Conservation (phyloP, 2,797 vertebrate species). For the Heteromormyrus szaboi region DNA sequence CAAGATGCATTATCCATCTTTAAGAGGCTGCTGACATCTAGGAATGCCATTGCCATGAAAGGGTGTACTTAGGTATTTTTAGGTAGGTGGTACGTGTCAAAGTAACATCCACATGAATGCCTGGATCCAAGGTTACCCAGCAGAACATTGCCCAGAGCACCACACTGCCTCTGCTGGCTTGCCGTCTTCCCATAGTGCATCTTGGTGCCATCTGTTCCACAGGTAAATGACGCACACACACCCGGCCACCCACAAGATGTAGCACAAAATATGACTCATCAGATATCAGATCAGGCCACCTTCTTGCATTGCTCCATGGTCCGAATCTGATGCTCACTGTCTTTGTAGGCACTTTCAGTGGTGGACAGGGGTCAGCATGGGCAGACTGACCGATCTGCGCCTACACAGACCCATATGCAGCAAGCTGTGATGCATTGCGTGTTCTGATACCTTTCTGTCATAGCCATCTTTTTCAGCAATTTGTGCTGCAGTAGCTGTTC, state of each 20-base stretch:
- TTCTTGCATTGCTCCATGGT: not conserved
- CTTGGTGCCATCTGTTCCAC: not conserved
- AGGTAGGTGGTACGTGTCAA: not conserved
- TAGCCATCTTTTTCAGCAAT: not conserved
- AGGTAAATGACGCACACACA: not conserved
- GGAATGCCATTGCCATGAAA: not conserved
- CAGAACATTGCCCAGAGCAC: not conserved
- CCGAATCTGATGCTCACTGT: not conserved
- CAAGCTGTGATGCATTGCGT: not conserved
- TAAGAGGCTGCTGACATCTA: not conserved
- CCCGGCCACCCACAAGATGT: not conserved
- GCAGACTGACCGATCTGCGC: not conserved
- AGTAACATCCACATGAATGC: not conserved
- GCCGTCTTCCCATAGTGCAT: not conserved
- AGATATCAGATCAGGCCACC: not conserved
- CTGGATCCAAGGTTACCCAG: not conserved
- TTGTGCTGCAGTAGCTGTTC: not conserved
- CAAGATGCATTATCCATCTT: not conserved
- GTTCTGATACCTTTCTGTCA: not conserved
- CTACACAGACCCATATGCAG: not conserved
- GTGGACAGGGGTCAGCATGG: not conserved
- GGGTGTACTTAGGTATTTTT: not conserved
- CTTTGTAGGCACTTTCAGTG: not conserved
- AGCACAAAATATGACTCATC: not conserved
- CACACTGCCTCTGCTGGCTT: not conserved